A percentile compares a stretch with the other conserved stretches of the same genome.
phyloP scores from a whole-genome alignment of 1,140 invertebrate species.

The Bombus breviceps region DNA sequence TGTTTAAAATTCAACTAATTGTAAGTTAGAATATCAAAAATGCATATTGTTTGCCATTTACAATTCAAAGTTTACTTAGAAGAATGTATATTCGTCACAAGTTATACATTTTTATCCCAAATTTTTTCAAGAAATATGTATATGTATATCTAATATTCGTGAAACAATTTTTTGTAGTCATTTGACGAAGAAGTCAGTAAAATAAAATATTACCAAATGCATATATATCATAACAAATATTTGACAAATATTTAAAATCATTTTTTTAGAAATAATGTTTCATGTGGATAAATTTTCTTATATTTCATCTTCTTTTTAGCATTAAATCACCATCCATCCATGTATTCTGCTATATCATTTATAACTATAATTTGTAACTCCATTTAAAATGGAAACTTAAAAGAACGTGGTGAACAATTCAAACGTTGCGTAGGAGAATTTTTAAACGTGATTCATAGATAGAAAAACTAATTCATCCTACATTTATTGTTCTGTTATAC shows the following conservation, averaged over 20 bases:
- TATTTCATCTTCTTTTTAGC: background rate
- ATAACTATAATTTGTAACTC: background rate
- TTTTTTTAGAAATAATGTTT: background rate
- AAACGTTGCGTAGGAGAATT: conserved; percentile 23
- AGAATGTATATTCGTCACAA: too few relatives aligned
- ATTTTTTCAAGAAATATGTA: too few relatives aligned
- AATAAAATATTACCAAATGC: background rate
- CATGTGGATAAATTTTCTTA: background rate
- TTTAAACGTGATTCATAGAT: conserved; percentile 23
- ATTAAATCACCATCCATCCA: background rate
- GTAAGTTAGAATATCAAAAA: too few relatives aligned
- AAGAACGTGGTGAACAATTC: conserved; percentile 26
- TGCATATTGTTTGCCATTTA: too few relatives aligned
- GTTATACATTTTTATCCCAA: too few relatives aligned
- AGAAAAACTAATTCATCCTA: conserved; percentile 37
- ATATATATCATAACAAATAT: background rate
- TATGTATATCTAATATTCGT: too few relatives aligned
- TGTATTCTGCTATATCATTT: background rate
- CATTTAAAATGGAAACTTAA: background rate
- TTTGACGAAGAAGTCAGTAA: too few relatives aligned
- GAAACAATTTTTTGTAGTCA: too few relatives aligned
- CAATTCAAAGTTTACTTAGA: too few relatives aligned
- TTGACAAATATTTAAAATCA: background rate
- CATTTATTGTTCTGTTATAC: conserved; percentile 61
- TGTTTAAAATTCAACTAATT: too few relatives aligned